Conservation (phyloP, 2,113 vertebrate species). For the Myocastor coypus region DNA sequence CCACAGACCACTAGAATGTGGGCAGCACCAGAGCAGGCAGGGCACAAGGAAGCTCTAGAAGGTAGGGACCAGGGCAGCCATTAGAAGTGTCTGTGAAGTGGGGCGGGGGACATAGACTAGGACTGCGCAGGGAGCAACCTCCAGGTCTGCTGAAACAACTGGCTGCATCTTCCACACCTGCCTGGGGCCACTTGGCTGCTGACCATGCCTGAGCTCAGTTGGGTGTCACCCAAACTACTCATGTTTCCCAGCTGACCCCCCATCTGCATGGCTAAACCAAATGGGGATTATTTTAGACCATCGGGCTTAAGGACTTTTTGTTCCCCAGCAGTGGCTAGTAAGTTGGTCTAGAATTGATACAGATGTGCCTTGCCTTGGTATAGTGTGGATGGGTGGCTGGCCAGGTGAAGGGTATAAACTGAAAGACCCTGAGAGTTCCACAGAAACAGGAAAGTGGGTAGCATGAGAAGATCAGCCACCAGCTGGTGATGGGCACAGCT, state of each 20-base stretch:
- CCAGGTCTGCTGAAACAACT: neutral
- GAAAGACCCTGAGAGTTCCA: neutral
- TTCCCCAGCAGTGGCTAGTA: neutral
- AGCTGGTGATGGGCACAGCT: rapidly evolving
- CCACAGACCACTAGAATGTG: neutral
- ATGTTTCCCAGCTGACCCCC: neutral
- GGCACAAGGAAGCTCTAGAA: neutral
- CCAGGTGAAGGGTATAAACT: neutral
- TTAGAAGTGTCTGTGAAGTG: neutral
- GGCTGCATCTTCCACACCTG: neutral
- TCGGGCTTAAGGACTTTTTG: neutral
- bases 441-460: neutral
- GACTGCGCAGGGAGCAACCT: neutral
- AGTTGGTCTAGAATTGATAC: neutral
- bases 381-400: neutral
- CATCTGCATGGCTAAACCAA: neutral
- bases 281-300: neutral
- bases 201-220: neutral
- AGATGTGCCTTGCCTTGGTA: neutral
- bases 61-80: neutral
- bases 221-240: no score
- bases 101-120: neutral
- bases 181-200: neutral
- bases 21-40: neutral
- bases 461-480: no score